A percentile compares a stretch with the other conserved stretches of the same genome.
Conservation (phyloP, 2,113 vertebrate species). For the Anguilla rostrata region DNA sequence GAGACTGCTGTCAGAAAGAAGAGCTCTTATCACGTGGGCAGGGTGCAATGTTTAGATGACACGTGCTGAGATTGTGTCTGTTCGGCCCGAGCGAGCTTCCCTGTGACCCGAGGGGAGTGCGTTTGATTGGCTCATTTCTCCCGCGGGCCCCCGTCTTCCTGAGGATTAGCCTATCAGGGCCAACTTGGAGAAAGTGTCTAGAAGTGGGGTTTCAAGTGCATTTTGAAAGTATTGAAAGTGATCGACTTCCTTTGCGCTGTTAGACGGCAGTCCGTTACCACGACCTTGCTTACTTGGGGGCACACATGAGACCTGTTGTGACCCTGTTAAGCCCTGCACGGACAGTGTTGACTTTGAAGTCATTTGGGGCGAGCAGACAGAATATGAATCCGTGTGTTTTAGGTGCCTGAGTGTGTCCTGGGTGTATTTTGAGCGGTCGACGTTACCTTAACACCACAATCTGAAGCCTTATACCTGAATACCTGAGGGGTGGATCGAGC, state of each 20-base stretch:
- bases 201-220: neutral
- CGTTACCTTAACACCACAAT: neutral
- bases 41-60: neutral
- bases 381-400: neutral
- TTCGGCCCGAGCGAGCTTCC: neutral
- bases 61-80: neutral
- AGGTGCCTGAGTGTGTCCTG: neutral
- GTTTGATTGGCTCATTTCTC: neutral
- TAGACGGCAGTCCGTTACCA: neutral
- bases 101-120: neutral
- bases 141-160: no score
- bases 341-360: neutral
- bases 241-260: neutral
- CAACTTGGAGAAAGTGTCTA: neutral
- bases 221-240: neutral
- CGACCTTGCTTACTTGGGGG: neutral
- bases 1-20: neutral
- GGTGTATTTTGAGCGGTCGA: neutral
- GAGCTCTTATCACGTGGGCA: neutral
- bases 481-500: neutral
- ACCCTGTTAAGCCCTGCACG: neutral
- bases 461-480: slow-evolving; percentile 1
- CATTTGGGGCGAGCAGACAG: neutral
- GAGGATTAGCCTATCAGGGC: no score
- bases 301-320: neutral